These are phyloP conservation scores for Dufourea novaeangliae DNA, from an alignment of 1,140 invertebrate genomes.

Conservation along the genomic window DNA sequence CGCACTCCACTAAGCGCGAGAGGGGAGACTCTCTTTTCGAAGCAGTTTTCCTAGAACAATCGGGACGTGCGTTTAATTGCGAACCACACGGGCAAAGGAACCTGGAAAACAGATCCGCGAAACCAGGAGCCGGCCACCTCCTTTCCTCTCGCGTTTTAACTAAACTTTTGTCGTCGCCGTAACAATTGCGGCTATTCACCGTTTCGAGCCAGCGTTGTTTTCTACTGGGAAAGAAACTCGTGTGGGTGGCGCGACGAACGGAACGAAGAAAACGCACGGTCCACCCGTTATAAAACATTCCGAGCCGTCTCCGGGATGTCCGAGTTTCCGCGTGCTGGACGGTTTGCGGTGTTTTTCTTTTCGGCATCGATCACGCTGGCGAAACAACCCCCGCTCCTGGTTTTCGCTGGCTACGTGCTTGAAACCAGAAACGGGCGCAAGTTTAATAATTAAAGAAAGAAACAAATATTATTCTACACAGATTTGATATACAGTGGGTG, in stretches of 20 bases:
- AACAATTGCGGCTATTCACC: conserved; percentile 28
- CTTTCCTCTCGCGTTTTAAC: conserved; percentile 22
- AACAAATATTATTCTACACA: too few species aligned
- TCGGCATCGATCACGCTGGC: conserved; percentile 12
- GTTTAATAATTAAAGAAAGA: too few species aligned
- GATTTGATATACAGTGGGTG: too few species aligned
- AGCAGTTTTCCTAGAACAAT: conserved; percentile 12
- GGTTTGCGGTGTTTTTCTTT: conserved; percentile 40
- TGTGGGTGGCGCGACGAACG: neutral
- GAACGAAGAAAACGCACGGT: neutral
- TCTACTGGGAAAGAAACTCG: neutral
- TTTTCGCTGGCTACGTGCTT: too few species aligned
- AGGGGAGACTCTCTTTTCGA: neutral
- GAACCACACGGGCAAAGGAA: neutral
- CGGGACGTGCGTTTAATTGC: conserved; percentile 24
- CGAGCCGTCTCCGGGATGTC: conserved; percentile 16
- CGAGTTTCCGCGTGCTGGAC: neutral
- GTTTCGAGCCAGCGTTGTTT: neutral
- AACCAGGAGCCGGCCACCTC: too few species aligned
- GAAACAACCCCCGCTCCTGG: neutral
- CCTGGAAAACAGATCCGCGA: conserved; percentile 1
- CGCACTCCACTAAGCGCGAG: neutral
- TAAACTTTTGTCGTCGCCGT: conserved; percentile 43
- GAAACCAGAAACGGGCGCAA: too few species aligned
- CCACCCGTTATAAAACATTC: conserved; percentile 44